A percentile compares a stretch with the other conserved stretches of the same genome.
phyloP scores from a whole-genome alignment of 2,797 vertebrate genomes.

The Iguana delicatissima region DNA sequence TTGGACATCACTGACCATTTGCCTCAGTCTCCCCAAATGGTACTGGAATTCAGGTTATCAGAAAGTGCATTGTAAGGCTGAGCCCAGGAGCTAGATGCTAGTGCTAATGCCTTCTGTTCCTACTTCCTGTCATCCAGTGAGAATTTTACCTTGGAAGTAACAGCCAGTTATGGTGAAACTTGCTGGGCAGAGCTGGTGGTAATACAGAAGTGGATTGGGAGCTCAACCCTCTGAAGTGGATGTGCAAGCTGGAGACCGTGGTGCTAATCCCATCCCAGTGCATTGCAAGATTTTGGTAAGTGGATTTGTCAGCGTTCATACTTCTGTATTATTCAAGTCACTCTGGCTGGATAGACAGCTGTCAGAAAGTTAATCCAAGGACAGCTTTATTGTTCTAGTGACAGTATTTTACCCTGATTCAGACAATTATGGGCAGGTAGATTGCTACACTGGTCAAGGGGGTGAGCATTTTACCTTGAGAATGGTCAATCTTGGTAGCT shows the following conservation, averaged over 20 bases:
- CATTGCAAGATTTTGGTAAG: constrained; percentile 92
- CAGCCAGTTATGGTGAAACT: constrained; percentile 81
- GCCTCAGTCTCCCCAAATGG: constrained; percentile 84
- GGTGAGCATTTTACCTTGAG: constrained; percentile 88
- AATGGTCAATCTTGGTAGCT: constrained; percentile 87
- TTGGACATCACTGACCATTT: constrained; percentile 92
- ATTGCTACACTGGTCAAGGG: constrained; percentile 82
- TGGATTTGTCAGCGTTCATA: constrained; percentile 90
- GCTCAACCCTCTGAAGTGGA: constrained; percentile 87
- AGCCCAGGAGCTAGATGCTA: constrained; percentile 87
- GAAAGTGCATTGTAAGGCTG: constrained; percentile 89
- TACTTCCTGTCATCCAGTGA: constrained; percentile 88
- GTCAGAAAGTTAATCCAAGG: constrained; percentile 85
- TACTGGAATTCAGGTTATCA: constrained; percentile 93
- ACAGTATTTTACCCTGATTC: constrained; percentile 90
- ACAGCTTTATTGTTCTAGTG: constrained; percentile 91
- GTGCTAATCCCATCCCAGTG: constrained; percentile 89
- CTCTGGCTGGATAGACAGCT: constrained; percentile 82
- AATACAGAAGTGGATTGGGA: constrained; percentile 91
- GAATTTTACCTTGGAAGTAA: constrained; percentile 90
- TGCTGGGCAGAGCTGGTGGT: constrained; percentile 89
- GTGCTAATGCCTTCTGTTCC: constrained; percentile 84
- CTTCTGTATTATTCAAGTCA: constrained; percentile 85
- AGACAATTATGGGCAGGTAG: constrained; percentile 86
- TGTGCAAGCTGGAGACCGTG: constrained; percentile 88